Evolutionary conservation across 2,113 vertebrate species (phyloP).

Genomic region (Paramormyrops kingsleyae): DNA sequence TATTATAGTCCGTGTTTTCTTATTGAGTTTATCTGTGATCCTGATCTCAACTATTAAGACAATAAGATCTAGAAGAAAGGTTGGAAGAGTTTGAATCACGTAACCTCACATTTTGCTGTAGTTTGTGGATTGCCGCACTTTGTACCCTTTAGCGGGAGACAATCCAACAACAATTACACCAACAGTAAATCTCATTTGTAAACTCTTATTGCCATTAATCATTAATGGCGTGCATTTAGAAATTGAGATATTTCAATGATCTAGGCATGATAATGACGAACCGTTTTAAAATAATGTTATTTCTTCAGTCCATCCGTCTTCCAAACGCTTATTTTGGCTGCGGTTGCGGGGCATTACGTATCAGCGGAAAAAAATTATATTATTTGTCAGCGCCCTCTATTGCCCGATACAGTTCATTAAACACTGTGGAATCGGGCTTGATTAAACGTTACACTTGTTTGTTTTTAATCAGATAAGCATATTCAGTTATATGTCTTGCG

Average conservation of each 20-base stretch:
- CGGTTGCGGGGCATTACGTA: neutral
- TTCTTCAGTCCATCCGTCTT: neutral
- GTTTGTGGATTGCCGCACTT: neutral
- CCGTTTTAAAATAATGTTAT: neutral
- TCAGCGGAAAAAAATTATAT: neutral
- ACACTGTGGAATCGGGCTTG: neutral
- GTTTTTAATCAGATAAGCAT: neutral
- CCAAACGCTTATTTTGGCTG: neutral
- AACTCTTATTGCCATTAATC: neutral
- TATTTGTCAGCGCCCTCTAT: constrained; percentile 37
- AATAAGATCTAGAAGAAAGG: neutral
- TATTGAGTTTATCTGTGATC: neutral
- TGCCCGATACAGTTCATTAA: constrained; percentile 19
- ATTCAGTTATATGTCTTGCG: neutral
- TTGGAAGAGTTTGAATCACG: neutral
- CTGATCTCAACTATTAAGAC: neutral
- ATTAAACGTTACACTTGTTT: neutral
- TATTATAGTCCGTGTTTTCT: neutral
- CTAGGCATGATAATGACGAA: neutral
- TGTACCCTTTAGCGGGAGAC: neutral
- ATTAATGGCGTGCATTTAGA: neutral
- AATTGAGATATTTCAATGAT: neutral
- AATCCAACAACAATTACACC: neutral
- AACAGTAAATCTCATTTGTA: neutral
- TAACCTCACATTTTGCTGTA: neutral